Base-by-base conservation (phyloP, 1,140 invertebrate species). In the Copidosoma floridanum region DNA sequence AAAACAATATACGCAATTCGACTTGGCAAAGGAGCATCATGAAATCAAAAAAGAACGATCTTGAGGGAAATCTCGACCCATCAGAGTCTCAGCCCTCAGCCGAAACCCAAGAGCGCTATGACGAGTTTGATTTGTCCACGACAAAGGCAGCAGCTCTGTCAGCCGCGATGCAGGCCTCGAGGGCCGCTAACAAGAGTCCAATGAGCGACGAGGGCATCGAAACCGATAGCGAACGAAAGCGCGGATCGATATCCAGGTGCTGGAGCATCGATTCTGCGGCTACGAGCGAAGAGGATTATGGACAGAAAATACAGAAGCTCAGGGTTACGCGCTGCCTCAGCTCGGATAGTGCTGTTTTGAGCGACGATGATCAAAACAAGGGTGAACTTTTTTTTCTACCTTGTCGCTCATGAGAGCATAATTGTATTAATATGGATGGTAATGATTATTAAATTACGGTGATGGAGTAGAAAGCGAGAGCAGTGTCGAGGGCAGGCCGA, bases 331-430 rank as follows among this genome's bases (percentile, higher is more conserved):
- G 83, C 58, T 82, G 81, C 64, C 79, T 73, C 43, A 84, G 82
- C 64, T 81, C 81, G 0, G 83, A 85, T 67, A 84, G 82, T 14
- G 83, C 83, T 2, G 79, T 79, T 7, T 74, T 81, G 8, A 83
- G 81, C 61, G 82, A 84, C 52, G 83, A 84, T 27, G 82, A 84
- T 65, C 70, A 72, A 48, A 65, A 66, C 26, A 75, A 77, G 66
- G 72, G 73, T 74, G 56, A 72, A 61, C 56, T 27, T 41, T 47
- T 11, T 48, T 29, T 46, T 58, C 56, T 35, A 21, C 43, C 29
- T 14, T 46, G 47, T 55, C 48, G 55, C n/a, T n/a, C n/a, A n/a
- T n/a, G n/a, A n/a, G n/a, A n/a, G n/a, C n/a, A n/a, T n/a, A n/a
- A n/a, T n/a, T 44, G 4, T 44, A 21, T 21, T 0, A 32, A 32